Conservation (phyloP, 2,888 invertebrate species). For the Timema podura region DNA sequence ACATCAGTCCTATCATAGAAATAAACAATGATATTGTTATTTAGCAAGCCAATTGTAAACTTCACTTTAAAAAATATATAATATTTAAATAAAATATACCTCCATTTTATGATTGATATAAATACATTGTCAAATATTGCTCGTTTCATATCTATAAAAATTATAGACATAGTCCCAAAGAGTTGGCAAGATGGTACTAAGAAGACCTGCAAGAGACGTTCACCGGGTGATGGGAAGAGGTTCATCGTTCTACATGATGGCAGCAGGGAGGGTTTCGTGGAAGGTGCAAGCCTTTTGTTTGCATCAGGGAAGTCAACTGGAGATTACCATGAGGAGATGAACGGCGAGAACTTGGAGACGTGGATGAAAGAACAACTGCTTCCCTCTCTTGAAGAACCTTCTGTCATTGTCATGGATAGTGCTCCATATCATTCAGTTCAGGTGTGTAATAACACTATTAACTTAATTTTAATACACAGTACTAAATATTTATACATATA, state of each 20-base stretch:
- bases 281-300: background rate
- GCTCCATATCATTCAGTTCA: background rate
- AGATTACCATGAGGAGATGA: constrained; percentile 10
- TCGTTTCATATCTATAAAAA: background rate
- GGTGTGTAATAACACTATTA: no score
- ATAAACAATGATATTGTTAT: background rate
- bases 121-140: background rate
- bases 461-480: no score
- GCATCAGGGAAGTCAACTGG: background rate
- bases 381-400: background rate
- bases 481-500: no score
- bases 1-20: no score
- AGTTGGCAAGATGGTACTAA: background rate
- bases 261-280: background rate
- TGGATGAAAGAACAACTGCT: background rate
- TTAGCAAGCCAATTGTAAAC: no score
- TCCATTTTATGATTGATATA: background rate
- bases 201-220: background rate
- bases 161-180: background rate
- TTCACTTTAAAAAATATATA: background rate
- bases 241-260: constrained; percentile 3
- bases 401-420: background rate
- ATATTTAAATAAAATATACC: background rate
- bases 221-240: background rate
- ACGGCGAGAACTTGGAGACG: background rate